Percentiles rank a stretch among this genome's conserved stretches.
Evolutionary conservation across 1,140 invertebrate species (phyloP).

Genomic region (Aphidius ervi): DNA sequence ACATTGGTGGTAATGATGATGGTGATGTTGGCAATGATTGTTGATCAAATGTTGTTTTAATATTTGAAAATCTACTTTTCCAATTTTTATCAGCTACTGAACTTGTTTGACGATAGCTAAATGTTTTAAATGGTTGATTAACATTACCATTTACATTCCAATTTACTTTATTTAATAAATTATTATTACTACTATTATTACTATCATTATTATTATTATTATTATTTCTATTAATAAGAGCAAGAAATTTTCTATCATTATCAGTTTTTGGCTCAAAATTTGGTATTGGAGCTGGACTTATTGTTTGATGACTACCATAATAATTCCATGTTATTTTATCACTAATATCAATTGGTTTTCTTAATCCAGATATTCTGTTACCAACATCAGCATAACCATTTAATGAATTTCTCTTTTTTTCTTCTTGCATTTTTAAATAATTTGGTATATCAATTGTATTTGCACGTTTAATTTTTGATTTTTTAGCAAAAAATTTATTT

Average conservation of each 20-base stretch:
- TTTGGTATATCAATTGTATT: slow-evolving; percentile 86
- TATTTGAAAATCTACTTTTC: slow-evolving; percentile 77
- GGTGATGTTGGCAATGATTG: background rate
- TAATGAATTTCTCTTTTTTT: slow-evolving; percentile 17
- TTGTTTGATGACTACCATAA: slow-evolving; percentile 20
- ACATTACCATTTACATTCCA: slow-evolving; percentile 27
- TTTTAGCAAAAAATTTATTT: slow-evolving; percentile 64
- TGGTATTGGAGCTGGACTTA: slow-evolving; percentile 60
- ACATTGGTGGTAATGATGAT: background rate
- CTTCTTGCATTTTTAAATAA: slow-evolving; percentile 48
- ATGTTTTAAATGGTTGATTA: slow-evolving; percentile 39
- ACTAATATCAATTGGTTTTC: slow-evolving; percentile 58
- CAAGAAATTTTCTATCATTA: slow-evolving; percentile 78
- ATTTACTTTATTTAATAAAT: too few species aligned
- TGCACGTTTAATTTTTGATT: slow-evolving; percentile 76
- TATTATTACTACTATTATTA: too few species aligned
- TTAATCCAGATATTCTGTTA: slow-evolving; percentile 42
- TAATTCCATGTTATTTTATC: slow-evolving; percentile 36
- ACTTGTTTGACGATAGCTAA: slow-evolving; percentile 33
- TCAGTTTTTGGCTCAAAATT: slow-evolving; percentile 76
- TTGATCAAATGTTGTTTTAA: slow-evolving; percentile 70
- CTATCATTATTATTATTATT: slow-evolving; percentile 32
- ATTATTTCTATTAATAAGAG: slow-evolving; percentile 74
- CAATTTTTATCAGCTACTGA: slow-evolving; percentile 58
- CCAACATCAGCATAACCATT: slow-evolving; percentile 28